Evolutionary conservation across 2,888 invertebrate species (phyloP), one percentile per base, ranked within the genome.

Genomic region (Hypolimnas misippus): DNA sequence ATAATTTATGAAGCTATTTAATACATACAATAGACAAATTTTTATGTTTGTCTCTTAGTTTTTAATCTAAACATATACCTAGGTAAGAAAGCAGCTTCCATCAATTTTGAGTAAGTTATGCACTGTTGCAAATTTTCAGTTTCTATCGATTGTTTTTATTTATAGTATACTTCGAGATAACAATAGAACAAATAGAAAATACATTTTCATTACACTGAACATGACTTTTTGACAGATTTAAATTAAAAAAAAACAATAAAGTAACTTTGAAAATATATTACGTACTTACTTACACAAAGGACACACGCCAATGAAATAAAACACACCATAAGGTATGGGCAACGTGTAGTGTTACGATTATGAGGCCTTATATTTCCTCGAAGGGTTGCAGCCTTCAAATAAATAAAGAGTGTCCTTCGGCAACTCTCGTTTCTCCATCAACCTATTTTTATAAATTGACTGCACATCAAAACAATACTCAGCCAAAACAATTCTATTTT

Each of bases 401-500:
- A 53, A 66, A 59, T 62, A 40, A 61, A 51, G 51, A 40, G 46
- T 51, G 66, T 51, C 66, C 66, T 63, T 66, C 63, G 21, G 40
- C 14, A 57, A 63, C 56, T 57, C 60, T 63, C 62, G 56, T 59
- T 66, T 42, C 62, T 55, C 70, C 67, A 57, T 69, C 68, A 67
- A 57, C 57, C 57, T 62, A 63, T 64, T 67, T 68, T 67, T 60
- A 69, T 67, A 65, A 64, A 69, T 55, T 57, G 53, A 52, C 46
- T 29, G 6, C 6, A 7, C 29, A 14, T 10, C 12, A 21, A 8
- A 16, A 19, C 17, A 42, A 17, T 42, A 16, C 16, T 40, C 14
- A 14, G 6, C 1, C 2, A 14, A 14, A 14, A 38, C 38, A 4
- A 38, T n/a, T 14, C 38, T 14, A 6, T n/a, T 14, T 3, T 14